phyloP scores from a whole-genome alignment of 2,113 vertebrate species.

The Syngnathoides biaculeatus region DNA sequence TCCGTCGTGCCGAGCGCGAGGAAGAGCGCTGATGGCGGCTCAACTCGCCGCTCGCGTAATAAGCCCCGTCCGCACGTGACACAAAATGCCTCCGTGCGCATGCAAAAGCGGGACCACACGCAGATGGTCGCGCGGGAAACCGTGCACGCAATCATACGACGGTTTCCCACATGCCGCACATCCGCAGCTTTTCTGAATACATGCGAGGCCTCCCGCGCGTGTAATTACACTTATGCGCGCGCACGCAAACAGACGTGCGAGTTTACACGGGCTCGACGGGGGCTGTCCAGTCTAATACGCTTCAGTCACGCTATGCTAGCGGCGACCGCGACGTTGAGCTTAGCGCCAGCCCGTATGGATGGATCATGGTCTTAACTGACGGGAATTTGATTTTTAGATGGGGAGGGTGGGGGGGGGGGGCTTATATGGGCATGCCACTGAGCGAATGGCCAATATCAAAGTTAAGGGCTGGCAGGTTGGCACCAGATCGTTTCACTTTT shows the following conservation, averaged over 20 bases:
- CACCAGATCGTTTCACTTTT: not conserved
- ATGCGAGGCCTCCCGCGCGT: not conserved
- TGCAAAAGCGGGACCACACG: conserved; percentile 11
- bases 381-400: conserved; percentile 3
- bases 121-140: not conserved
- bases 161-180: not conserved
- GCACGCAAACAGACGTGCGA: conserved; percentile 1
- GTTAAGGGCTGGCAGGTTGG: not conserved
- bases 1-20: not conserved
- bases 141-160: conserved; percentile 7
- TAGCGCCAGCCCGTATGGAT: conserved; percentile 5
- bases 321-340: not conserved
- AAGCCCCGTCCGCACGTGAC: conserved; percentile 30
- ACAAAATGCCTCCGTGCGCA: conserved; percentile 13
- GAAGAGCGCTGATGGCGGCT: conserved; percentile 29
- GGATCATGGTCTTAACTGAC: conserved; percentile 16
- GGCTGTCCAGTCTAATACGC: conserved; percentile 5
- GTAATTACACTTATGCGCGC: conserved; percentile 1
- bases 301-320: conserved; percentile 4
- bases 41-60: conserved; percentile 46
- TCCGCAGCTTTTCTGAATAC: not conserved
- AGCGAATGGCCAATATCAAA: not conserved
- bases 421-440: conserved; percentile 7
- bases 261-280: conserved; percentile 2
- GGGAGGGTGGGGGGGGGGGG: not conserved